Conservation (phyloP, 2,113 vertebrate species). For the Pao palembangensis region DNA sequence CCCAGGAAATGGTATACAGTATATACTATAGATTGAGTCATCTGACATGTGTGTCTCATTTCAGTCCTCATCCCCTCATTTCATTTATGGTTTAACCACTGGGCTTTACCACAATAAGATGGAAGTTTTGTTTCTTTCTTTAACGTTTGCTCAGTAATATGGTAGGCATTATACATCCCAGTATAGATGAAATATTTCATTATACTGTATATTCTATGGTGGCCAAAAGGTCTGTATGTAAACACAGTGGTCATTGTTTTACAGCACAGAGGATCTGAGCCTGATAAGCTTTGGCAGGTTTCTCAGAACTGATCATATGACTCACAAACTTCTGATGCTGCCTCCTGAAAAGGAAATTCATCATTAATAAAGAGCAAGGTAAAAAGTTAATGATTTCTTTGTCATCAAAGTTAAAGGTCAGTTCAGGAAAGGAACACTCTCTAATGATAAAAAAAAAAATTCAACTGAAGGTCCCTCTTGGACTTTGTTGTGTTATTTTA, state of each 20-base stretch:
- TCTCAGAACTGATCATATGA: conserved; percentile 17
- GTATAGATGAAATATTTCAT: conserved; percentile 10
- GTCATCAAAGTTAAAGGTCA: conserved; percentile 30
- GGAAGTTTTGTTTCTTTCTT: conserved; percentile 33
- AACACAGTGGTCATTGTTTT: background rate
- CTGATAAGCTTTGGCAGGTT: conserved; percentile 40
- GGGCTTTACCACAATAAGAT: conserved; percentile 44
- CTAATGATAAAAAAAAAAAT: background rate
- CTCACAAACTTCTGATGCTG: conserved; percentile 14
- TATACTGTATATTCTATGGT: background rate
- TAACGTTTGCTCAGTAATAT: conserved; percentile 18
- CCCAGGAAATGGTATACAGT: conserved; percentile 48
- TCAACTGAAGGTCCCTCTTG: conserved; percentile 1
- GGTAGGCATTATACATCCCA: conserved; percentile 16
- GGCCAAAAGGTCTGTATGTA: background rate
- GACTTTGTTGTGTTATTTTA: background rate
- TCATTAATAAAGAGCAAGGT: conserved; percentile 24
- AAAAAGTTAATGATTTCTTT: conserved; percentile 22
- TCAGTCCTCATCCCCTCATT: conserved; percentile 47
- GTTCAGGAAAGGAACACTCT: too few species aligned
- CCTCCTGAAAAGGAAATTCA: conserved; percentile 16
- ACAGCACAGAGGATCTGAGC: background rate
- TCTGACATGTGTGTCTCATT: conserved; percentile 61
- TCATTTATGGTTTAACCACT: conserved; percentile 42
- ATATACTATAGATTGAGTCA: conserved; percentile 47